Base-by-base conservation (phyloP, 2,888 invertebrate species). In the Cinara cedri region DNA sequence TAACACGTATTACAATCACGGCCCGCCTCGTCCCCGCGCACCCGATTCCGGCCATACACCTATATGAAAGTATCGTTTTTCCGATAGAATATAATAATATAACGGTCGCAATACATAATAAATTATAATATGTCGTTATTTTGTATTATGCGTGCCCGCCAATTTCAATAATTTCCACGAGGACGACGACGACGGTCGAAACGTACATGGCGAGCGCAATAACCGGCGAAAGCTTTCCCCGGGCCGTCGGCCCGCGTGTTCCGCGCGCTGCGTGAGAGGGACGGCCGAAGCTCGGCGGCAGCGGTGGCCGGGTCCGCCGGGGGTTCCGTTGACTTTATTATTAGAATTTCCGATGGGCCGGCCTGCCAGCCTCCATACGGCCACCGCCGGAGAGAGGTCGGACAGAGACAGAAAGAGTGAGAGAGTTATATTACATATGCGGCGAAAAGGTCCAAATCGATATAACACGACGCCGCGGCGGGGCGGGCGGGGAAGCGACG, bases 401-500 rank as follows among this genome's bases (percentile, higher is more conserved):
- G 34, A 16, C 42, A 9, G 55, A 13, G 57, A 3, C 11, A 13
- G 57, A 13, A 14, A 34, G 60, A 66, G 54, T 55, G 68, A 34
- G 78, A 78, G 78, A 70, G 57, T 70, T 70, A 78, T 78, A 78
- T 78, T 78, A 78, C 78, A 78, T 78, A 78, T 78, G 78, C 78
- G 78, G 78, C 78, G 70, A 78, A 78, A 78, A 78, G 78, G 78
- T 78, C 78, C 60, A 62, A 78, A 78, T 78, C 78, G 78, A 78
- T 78, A 78, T 78, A 62, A 76, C 76, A 66, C 65, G 71, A 10
- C n/a, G 21, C 49, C 60, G 60, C 14, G n/a, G 51, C 34, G 34
- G 26, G 46, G 6, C 16, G 51, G 49, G 6, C 24, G 42, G 16
- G 49, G 49, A 11, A 44, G 42, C 16, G 49, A n/a, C 21, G 16